Base-by-base conservation (phyloP, 1,140 invertebrate species). In the Drosophila leontia region DNA sequence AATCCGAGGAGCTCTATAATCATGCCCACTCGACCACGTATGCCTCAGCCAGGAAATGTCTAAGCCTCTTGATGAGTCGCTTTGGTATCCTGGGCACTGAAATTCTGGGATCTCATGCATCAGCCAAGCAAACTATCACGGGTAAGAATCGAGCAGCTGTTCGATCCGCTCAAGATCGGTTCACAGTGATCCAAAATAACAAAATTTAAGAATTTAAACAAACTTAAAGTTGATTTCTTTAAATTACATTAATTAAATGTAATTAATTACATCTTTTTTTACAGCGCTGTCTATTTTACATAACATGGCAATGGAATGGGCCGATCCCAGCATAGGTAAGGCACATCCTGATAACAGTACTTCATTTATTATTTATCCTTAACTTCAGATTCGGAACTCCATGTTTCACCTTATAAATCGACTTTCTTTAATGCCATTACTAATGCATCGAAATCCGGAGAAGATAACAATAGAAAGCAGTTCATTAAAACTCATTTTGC, bases 251-350 rank as follows among this genome's bases (percentile, higher is more conserved):
- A 19, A n/a, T n/a, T n/a, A n/a, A n/a, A n/a, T n/a, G n/a, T n/a
- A n/a, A n/a, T n/a, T n/a, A n/a, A n/a, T n/a, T n/a, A n/a, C n/a
- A n/a, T n/a, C n/a, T n/a, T n/a, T n/a, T 19, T 19, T 19, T 1
- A 19, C 91, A 0, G 90, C 90, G 5, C 39, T 91, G 15, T 83
- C 86, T 7, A 47, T 91, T 13, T 70, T 91, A 1, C 90, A 91
- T 47, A 91, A 91, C 45, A 91, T 91, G 84, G 90, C 90, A n/a
- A 87, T 91, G 59, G 90, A 91, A 12, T 91, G 85, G 84, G 75
- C 71, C 34, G 90, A 91, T 75, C 62, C 71, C 7, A 79, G 77
- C 32, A 72, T 90, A 39, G 82, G 78, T 76, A 53, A 68, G 32
- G 13, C 8, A 23, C 8, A 26, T n/a, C 7, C 12, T 23, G 1